Percentiles rank a stretch among this genome's conserved stretches.
phyloP scores from a whole-genome alignment of 2,888 invertebrate species.

The Rhingia campestris region DNA sequence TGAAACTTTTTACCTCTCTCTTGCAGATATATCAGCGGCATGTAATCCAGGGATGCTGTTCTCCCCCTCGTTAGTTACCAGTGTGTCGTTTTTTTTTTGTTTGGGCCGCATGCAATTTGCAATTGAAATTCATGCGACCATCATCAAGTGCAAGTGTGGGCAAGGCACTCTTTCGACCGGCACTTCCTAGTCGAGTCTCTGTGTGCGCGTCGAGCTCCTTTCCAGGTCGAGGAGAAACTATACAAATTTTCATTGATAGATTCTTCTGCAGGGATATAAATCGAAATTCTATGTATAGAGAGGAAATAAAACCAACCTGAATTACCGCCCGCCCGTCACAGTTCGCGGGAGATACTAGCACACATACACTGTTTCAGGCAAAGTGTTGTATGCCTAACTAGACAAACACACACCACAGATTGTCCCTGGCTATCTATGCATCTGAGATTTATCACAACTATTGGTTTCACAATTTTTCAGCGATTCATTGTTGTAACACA shows the following conservation, averaged over 20 bases:
- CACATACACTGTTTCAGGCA: too few species aligned
- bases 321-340: conserved; percentile 26
- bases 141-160: conserved; percentile 62
- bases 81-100: conserved; percentile 24
- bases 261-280: conserved; percentile 61
- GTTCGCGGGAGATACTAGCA: conserved; percentile 23
- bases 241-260: conserved; percentile 67
- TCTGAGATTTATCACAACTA: conserved; percentile 73
- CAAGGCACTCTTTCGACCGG: conserved; percentile 8
- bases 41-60: neutral
- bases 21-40: conserved; percentile 4
- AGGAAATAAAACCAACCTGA: conserved; percentile 55
- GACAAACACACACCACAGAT: conserved; percentile 20
- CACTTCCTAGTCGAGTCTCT: neutral
- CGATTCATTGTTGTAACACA: conserved; percentile 72
- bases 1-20: conserved; percentile 56
- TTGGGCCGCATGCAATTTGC: conserved; percentile 62
- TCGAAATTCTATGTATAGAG: conserved; percentile 49
- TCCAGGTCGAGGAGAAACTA: conserved; percentile 61
- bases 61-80: conserved; percentile 31
- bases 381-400: neutral
- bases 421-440: conserved; percentile 53
- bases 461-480: conserved; percentile 74
- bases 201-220: conserved; percentile 5
- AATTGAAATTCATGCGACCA: conserved; percentile 69